These are phyloP conservation scores for Unio delphinus DNA, from an alignment of 2,888 invertebrate species.

Conservation along the genomic window DNA sequence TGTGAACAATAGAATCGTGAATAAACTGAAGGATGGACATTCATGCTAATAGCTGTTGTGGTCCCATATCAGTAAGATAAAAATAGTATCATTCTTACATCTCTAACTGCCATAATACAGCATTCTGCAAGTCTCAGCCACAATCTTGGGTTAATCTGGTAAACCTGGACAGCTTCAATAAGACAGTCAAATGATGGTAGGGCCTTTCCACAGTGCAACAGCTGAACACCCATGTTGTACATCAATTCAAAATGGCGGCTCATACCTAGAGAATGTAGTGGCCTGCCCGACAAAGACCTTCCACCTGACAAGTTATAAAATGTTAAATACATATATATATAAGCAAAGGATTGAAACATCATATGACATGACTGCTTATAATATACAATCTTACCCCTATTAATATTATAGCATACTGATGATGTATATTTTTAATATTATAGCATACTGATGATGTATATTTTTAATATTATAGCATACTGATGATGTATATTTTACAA, in stretches of 20 bases:
- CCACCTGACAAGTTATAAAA: not conserved
- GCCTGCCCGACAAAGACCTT: slow-evolving; percentile 71
- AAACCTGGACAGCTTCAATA: slow-evolving; percentile 86
- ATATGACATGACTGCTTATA: too few species aligned
- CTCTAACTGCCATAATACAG: slow-evolving; percentile 67
- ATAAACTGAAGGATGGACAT: too few species aligned
- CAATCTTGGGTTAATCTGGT: slow-evolving; percentile 88
- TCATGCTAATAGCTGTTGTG: too few species aligned
- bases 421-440: too few species aligned
- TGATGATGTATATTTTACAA: too few species aligned
- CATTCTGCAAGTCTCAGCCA: slow-evolving; percentile 96
- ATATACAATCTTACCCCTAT: too few species aligned
- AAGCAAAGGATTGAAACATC: too few species aligned
- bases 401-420: too few species aligned
- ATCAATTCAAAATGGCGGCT: slow-evolving; percentile 80
- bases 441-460: too few species aligned
- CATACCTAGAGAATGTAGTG: slow-evolving; percentile 78
- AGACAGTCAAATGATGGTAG: slow-evolving; percentile 92
- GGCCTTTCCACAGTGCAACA: slow-evolving; percentile 86
- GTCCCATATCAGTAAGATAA: not conserved
- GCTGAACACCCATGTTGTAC: slow-evolving; percentile 87
- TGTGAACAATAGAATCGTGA: too few species aligned
- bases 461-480: too few species aligned
- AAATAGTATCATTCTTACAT: slow-evolving; percentile 48
- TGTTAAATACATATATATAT: too few species aligned